Evolutionary conservation across 2,797 vertebrate genomes (phyloP), one percentile per base, ranked within the genome.

Genomic region (Triplophysa yarkandensis): DNA sequence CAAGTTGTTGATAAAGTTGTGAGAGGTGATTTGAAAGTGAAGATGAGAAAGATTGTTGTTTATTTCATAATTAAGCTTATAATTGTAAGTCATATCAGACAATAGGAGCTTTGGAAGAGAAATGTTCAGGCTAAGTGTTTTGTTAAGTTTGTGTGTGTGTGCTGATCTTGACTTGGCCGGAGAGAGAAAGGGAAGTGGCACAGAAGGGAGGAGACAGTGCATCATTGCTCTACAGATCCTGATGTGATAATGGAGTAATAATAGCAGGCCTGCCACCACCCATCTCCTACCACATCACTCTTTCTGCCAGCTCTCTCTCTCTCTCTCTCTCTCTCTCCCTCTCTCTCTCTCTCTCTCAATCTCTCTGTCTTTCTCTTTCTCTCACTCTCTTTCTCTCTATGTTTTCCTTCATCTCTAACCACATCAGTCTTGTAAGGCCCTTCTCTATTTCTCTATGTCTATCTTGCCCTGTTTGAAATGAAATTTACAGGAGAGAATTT

Each of bases 201-300:
- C 92, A 90, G 92, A 91, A 93, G 89, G 89, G 80, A 66, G 71
- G 78, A 78, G 67, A 76, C 72, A 80, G 89, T 90, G 90, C 90
- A 87, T 92, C 90, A 75, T 90, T 92, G 92, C 90, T 92, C 89
- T 91, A 87, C 89, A 88, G 92, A 93, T 94, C 91, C 93, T 92
- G 92, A 92, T 91, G 92, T 91, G 91, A 93, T 94, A 93, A 93
- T 93, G 89, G 90, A 89, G 90, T 93, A 94, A 94, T 94, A 94
- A 94, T 93, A 93, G 93, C 92, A 93, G 90, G 90, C 90, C 88
- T 74, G 88, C 92, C 90, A 91, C 89, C 84, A 85, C 88, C 81
- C 77, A 78, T 82, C 87, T 86, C 85, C 86, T 84, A 87, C 78
- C 83, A 70, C 83, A 78, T 80, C 83, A 73, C 44, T 79, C 60